Evolutionary conservation across 2,888 invertebrate species (phyloP).

Genomic region (Apodemia hepburni): DNA sequence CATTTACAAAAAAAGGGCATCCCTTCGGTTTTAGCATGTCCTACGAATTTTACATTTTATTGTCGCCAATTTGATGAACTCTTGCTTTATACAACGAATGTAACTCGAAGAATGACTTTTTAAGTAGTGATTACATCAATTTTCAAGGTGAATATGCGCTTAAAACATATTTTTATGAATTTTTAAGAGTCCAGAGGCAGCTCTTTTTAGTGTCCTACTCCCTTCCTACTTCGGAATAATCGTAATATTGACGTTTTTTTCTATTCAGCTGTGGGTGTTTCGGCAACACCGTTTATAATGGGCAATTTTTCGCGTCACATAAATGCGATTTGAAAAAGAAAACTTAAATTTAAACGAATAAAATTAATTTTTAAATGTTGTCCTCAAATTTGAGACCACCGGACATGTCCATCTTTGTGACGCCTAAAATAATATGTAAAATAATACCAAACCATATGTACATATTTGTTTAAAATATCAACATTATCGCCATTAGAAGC

Average conservation of each 20-base stretch:
- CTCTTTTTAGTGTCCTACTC: constrained; percentile 1
- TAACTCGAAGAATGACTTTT: not conserved
- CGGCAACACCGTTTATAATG: not conserved
- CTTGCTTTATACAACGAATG: not conserved
- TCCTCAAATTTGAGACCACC: not conserved
- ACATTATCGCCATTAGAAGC: not conserved
- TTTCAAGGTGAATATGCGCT: not conserved
- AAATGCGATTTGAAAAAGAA: constrained; percentile 1
- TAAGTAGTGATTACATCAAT: not conserved
- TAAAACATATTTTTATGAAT: not conserved
- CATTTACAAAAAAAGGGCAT: not conserved
- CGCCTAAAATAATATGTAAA: not conserved
- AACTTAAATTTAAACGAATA: not conserved
- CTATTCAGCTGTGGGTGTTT: not conserved
- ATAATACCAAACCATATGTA: not conserved
- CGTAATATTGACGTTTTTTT: not conserved
- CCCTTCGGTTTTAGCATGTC: not conserved
- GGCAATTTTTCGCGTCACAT: not conserved
- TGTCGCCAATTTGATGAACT: not conserved
- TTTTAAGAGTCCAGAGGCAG: constrained; percentile 1
- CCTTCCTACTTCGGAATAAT: constrained; percentile 1
- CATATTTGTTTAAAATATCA: not conserved
- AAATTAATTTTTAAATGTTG: not conserved
- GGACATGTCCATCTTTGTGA: not conserved
- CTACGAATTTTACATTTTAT: not conserved